phyloP scores from a whole-genome alignment of 2,797 vertebrate genomes.

The Macropodus opercularis region DNA sequence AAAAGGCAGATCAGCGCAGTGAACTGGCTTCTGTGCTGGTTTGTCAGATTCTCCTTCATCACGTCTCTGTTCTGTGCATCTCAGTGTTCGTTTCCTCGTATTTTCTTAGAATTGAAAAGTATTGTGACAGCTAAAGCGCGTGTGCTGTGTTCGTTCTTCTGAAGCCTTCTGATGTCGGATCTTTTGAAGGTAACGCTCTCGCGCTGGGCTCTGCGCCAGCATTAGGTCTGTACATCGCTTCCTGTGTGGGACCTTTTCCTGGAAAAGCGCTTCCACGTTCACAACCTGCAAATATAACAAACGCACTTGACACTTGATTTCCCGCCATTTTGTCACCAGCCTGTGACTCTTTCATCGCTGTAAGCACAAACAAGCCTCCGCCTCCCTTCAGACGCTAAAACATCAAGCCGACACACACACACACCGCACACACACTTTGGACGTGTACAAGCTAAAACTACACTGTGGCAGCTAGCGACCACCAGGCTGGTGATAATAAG shows the following conservation, averaged over 20 bases:
- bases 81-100: background rate
- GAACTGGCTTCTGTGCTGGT: too few relatives aligned
- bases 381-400: slow-evolving; percentile 29
- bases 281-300: background rate
- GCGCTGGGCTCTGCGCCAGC: background rate
- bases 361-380: slow-evolving; percentile 11
- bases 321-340: rapidly evolving
- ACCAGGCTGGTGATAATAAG: slow-evolving; percentile 65
- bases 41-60: too few relatives aligned
- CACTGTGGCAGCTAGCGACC: slow-evolving; percentile 52
- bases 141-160: background rate
- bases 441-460: slow-evolving; percentile 44
- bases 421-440: slow-evolving; percentile 13
- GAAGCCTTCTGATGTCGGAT: background rate
- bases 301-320: background rate
- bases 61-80: too few relatives aligned
- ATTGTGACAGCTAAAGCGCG: background rate
- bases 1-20: too few relatives aligned
- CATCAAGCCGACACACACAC: slow-evolving; percentile 32
- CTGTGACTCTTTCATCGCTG: slow-evolving; percentile 8
- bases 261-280: background rate
- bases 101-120: background rate
- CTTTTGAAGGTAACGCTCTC: background rate
- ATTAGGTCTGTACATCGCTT: background rate
- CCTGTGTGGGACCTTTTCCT: background rate